Base-by-base conservation (phyloP, 2,113 vertebrate genomes). In the Scophthalmus maximus region DNA sequence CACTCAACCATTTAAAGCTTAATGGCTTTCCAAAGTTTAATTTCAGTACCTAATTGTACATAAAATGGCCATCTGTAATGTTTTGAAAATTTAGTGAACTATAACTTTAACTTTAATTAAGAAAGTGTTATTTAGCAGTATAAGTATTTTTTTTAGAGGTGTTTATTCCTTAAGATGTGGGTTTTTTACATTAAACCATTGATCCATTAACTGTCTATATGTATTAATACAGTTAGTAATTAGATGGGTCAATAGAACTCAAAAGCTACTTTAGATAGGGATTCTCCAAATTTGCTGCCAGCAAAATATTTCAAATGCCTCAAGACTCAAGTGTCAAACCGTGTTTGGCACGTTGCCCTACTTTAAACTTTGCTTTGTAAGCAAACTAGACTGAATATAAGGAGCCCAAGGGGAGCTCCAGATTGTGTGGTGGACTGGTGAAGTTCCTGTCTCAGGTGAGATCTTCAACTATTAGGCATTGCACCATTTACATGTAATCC, bases 361-460 rank as follows among this genome's bases (percentile, higher is more conserved):
- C 40, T 49, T 73, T 30, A 50, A n/a, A 29, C 38, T 74, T 12
- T 88, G 78, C 87, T 62, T 51, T 68, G 76, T 62, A 78, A 78
- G 76, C 83, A 84, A 68, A 29, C 11, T 18, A 18, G 27, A 72
- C 27, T 7, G 29, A 69, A 86, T 82, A 86, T 74, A 89, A 89
- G 79, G 71, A 1, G 50, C 27, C 20, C 23, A 14, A 30, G 52
- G 18, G 17, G 20, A 25, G 52, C 25, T 5, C 55, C 23, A 59
- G 29, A 30, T 46, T 69, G 66, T 73, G 77, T 79, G 79, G 79
- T 73, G 20, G 82, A 78, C 70, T 34, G 40, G 60, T 53, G 53
- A 49, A 51, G 52, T 40, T 71, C 30, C 68, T 47, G 53, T 76
- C 79, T 84, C 72, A 73, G 83, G 87, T 88, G 55, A 88, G 83